Evolutionary conservation across 2,797 vertebrate genomes (phyloP).

Genomic region (Gorsachius magnificus): DNA sequence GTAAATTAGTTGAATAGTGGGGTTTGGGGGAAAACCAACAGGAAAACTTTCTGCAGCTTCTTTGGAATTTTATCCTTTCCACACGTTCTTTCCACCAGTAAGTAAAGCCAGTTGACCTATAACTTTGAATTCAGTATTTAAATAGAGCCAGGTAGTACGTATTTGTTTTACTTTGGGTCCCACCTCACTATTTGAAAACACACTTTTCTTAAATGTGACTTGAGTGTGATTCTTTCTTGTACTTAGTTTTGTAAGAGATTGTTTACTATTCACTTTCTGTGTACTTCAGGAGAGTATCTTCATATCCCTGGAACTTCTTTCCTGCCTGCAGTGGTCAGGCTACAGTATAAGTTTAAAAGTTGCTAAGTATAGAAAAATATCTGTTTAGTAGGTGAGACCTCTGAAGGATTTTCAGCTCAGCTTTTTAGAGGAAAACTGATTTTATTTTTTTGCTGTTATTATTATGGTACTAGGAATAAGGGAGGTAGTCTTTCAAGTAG

Average conservation of each 20-base stretch:
- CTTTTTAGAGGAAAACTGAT: neutral
- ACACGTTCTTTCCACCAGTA: neutral
- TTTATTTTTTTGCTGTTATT: neutral
- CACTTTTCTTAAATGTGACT: neutral
- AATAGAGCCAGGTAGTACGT: neutral
- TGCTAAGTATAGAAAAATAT: neutral
- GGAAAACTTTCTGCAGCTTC: neutral
- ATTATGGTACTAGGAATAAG: neutral
- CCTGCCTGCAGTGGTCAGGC: neutral
- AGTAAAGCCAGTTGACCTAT: neutral
- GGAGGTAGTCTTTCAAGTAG: neutral
- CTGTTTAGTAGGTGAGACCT: neutral
- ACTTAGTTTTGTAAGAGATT: neutral
- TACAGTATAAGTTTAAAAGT: neutral
- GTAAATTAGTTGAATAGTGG: neutral
- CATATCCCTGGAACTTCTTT: neutral
- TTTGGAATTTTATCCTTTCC: neutral
- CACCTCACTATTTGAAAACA: neutral
- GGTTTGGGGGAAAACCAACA: neutral
- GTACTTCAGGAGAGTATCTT: neutral
- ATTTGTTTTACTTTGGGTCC: neutral
- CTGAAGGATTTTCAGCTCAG: neutral
- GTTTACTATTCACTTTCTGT: neutral
- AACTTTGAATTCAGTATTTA: neutral
- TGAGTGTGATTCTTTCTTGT: neutral